These are phyloP conservation scores for Unio pictorum DNA, from an alignment of 2,888 invertebrate species.

Conservation along the genomic window DNA sequence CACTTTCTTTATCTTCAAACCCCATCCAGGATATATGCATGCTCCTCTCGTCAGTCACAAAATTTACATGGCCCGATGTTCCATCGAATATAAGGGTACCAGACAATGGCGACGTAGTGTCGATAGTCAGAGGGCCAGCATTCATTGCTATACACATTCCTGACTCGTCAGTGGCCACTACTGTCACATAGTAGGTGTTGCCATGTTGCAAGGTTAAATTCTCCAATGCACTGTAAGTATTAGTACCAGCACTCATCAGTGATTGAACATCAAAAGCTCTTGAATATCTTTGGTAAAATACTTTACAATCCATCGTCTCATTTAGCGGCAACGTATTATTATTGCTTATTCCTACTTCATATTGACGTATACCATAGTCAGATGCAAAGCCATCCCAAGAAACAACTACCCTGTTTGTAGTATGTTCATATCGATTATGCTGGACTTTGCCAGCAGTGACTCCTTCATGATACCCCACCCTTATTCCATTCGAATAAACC, in stretches of 20 bases:
- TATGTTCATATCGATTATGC: conserved; percentile 19
- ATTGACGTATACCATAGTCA: conserved; percentile 39
- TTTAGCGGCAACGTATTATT: conserved; percentile 17
- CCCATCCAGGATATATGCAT: conserved; percentile 17
- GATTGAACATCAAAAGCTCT: conserved; percentile 21
- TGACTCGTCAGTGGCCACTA: conserved; percentile 39
- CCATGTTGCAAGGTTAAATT: conserved; percentile 28
- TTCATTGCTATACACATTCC: conserved; percentile 32
- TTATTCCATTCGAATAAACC: conserved; percentile 52
- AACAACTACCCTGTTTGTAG: conserved; percentile 20
- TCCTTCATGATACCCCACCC: conserved; percentile 39
- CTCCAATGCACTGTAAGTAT: conserved; percentile 26
- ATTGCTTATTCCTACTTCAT: conserved; percentile 33
- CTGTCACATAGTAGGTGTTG: conserved; percentile 30
- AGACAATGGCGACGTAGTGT: conserved; percentile 35
- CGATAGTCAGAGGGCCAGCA: conserved; percentile 28
- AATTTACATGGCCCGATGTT: not conserved
- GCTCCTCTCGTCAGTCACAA: conserved; percentile 5
- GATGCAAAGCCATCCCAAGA: conserved; percentile 44
- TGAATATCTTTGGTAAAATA: conserved; percentile 5
- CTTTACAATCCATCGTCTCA: conserved; percentile 19
- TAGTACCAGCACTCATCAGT: conserved; percentile 19
- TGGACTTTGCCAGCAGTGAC: conserved; percentile 33
- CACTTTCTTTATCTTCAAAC: conserved; percentile 21
- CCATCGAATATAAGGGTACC: conserved; percentile 10